Evolutionary conservation across 92 coral and sea anemone species (phyloP), one percentile per base, ranked within the genome.

Genomic region (Parazoanthus atlanticus): DNA sequence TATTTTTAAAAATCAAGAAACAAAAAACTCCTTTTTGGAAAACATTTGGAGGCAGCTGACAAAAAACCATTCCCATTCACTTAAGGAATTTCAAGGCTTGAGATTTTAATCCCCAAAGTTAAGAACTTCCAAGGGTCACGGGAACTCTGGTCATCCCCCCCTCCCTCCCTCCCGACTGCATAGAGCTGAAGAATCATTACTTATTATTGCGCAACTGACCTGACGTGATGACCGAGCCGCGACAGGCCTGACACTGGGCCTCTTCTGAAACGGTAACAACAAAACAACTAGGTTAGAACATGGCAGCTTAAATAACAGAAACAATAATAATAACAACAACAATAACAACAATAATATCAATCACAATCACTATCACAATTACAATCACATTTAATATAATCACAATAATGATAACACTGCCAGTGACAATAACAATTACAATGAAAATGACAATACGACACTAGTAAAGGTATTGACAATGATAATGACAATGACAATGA

Each of bases 221-320:
- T 92, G 92, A 91, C 6, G 92, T 96, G 40, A 93, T 90, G 61
- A 95, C 94, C 3, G 95, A 71, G 74, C 92, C 93, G 16, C 93
- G 93, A 46, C 98, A 95, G 34, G 93, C 96, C 54, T 92, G 96
- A 65, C 98, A 95, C 67, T 82, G 91, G 0, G 95, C 93, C 43
- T 92, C 96, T 65, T 93, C 98, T 95, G 79, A 54, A 46, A 77
- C 28, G 7, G 78, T 11, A 16, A 29, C 19, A 13, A 79, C 11
- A 56, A 76, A 2, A 8, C 10, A 64, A 78, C 10, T 8, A 13
- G 23, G 29, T 5, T 41, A 8, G 17, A n/a, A 8, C 26, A 13
- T 19, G 28, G 47, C 28, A 64, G 16, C 25, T 21, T 16, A 9
- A 46, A 32, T 33, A 15, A 56, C 25, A 56, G 10, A 4, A 56